Conservation (phyloP, 2,888 invertebrate genomes). For the Megalurothrips usitatus region DNA sequence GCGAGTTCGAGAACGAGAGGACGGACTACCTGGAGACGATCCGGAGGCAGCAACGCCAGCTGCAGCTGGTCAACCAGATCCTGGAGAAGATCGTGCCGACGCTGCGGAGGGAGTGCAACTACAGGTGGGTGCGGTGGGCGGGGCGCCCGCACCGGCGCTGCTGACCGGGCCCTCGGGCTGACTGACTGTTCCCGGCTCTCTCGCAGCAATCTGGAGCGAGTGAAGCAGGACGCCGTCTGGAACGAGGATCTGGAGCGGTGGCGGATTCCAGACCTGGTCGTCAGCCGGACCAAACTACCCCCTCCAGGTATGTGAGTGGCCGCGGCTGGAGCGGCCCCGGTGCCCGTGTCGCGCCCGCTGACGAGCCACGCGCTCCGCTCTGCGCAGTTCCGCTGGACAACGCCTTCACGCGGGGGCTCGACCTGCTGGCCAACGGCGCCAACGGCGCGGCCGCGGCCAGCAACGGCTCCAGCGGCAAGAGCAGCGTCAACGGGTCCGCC, state of each 20-base stretch:
- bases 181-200: neutral
- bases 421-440: neutral
- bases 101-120: constrained; percentile 68
- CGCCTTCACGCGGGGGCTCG: neutral
- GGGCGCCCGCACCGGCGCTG: neutral
- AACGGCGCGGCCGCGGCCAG: constrained; percentile 3
- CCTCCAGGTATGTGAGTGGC: constrained; percentile 51
- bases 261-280: constrained; percentile 63
- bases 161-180: constrained; percentile 32
- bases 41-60: constrained; percentile 63
- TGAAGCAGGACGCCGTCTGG: constrained; percentile 66
- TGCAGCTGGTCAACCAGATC: constrained; percentile 63
- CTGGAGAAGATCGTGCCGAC: constrained; percentile 62
- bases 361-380: no score
- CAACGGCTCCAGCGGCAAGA: constrained; percentile 33
- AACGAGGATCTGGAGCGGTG: constrained; percentile 68
- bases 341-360: no score
- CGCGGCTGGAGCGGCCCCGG: neutral
- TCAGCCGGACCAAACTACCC: constrained; percentile 64
- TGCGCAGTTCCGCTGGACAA: neutral
- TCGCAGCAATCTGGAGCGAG: constrained; percentile 60
- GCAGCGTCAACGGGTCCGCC: constrained; percentile 27
- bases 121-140: constrained; percentile 47
- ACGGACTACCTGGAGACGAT: constrained; percentile 81
- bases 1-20: constrained; percentile 75